phyloP scores from a whole-genome alignment of 2,888 invertebrate species.

The Abscondita cerata region DNA sequence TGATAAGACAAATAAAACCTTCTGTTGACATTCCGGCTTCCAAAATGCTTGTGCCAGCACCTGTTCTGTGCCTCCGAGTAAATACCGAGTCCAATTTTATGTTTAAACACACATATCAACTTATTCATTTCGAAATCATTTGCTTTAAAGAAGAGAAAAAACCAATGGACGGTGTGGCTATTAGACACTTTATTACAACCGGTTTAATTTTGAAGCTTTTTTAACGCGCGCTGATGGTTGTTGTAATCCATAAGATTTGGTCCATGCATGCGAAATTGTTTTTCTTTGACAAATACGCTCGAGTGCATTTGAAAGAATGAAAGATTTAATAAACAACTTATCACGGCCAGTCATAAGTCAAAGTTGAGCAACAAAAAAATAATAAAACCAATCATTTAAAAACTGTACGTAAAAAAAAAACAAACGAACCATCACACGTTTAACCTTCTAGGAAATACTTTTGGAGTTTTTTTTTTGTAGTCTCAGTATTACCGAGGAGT shows the following conservation, averaged over 20 bases:
- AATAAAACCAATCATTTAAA: slow-evolving; percentile 37
- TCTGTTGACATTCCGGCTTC: slow-evolving; percentile 32
- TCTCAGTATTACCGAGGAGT: slow-evolving; percentile 39
- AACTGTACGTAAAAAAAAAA: slow-evolving; percentile 31
- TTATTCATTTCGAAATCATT: slow-evolving; percentile 9
- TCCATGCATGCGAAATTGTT: too few relatives aligned
- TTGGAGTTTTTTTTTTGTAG: slow-evolving; percentile 39
- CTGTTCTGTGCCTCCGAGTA: slow-evolving; percentile 42
- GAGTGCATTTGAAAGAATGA: slow-evolving; percentile 15
- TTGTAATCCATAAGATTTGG: too few relatives aligned
- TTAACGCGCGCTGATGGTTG: slow-evolving; percentile 14
- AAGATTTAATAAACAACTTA: slow-evolving; percentile 1
- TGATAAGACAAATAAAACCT: slow-evolving; percentile 43
- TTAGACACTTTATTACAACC: slow-evolving; percentile 16
- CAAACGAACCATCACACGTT: slow-evolving; percentile 37
- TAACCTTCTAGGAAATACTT: slow-evolving; percentile 44
- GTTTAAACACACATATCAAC: slow-evolving; percentile 10
- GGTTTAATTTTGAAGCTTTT: slow-evolving; percentile 22
- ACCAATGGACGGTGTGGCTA: not conserved
- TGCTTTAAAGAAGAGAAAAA: slow-evolving; percentile 4
- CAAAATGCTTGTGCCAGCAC: slow-evolving; percentile 38
- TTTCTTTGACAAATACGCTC: slow-evolving; percentile 8
- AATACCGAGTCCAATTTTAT: slow-evolving; percentile 35
- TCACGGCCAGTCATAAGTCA: slow-evolving; percentile 27
- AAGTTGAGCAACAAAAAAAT: slow-evolving; percentile 20